phyloP scores from a whole-genome alignment of 1,140 invertebrate genomes.

The Melipona quadrifasciata region DNA sequence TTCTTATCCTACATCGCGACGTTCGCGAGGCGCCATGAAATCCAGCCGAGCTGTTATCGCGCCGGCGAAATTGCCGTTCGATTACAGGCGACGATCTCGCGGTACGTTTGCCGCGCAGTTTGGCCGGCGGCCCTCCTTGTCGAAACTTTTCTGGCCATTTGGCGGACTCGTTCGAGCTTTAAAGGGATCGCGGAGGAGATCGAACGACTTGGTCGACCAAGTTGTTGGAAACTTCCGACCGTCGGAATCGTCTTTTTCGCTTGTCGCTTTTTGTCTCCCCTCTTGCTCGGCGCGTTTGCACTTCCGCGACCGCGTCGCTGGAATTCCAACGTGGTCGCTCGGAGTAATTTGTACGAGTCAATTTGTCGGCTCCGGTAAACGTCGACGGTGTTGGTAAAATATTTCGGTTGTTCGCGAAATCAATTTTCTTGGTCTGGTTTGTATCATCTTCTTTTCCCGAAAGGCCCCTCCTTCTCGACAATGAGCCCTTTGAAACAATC shows the following conservation, averaged over 20 bases:
- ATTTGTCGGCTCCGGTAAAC: not conserved
- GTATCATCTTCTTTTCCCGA: not conserved
- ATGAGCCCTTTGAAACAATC: not conserved
- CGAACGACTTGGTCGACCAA: not conserved
- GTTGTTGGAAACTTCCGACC: not conserved
- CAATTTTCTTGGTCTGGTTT: not conserved
- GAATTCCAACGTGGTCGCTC: not conserved
- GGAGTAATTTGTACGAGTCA: not conserved
- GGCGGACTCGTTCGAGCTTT: not conserved
- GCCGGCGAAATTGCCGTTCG: not conserved
- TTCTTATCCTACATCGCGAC: slow-evolving; percentile 37
- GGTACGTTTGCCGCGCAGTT: not conserved
- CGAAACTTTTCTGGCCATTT: not conserved
- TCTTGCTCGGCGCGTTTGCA: not conserved
- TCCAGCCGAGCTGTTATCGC: not conserved
- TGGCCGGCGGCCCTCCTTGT: not conserved
- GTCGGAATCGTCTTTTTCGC: not conserved
- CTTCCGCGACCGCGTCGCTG: not conserved
- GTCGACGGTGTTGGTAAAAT: too few relatives aligned
- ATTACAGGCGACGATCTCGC: not conserved
- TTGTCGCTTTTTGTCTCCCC: not conserved
- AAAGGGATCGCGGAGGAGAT: not conserved
- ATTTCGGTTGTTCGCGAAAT: too few relatives aligned
- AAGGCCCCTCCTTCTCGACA: not conserved
- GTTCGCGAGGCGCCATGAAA: slow-evolving; percentile 18